These are phyloP conservation scores for Philopotamus ludificatus DNA, from an alignment of 1,140 invertebrate genomes.

Conservation along the genomic window DNA sequence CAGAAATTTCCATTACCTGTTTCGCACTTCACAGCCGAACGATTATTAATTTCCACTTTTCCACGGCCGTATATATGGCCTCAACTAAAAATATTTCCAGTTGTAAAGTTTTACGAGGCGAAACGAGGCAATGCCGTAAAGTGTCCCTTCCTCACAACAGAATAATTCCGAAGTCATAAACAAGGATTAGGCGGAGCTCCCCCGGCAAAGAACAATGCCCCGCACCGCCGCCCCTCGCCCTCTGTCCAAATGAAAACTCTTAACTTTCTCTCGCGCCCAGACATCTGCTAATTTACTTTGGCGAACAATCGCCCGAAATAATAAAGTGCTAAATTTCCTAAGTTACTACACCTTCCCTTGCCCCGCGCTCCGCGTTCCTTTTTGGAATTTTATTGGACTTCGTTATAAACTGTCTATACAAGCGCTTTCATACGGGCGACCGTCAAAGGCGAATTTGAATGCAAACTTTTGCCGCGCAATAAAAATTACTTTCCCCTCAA, in stretches of 20 bases:
- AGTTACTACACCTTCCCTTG: neutral
- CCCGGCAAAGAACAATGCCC: neutral
- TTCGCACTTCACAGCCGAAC: neutral
- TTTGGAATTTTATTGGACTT: neutral
- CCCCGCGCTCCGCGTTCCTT: no score
- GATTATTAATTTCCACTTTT: conserved; percentile 15
- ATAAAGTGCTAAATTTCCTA: conserved; percentile 1
- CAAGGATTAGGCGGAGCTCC: neutral
- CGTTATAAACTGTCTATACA: neutral
- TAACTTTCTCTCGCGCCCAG: neutral
- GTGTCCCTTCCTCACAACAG: conserved; percentile 1
- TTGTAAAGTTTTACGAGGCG: conserved; percentile 18
- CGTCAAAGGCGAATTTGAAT: neutral
- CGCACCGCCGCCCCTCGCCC: neutral
- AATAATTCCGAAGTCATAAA: conserved; percentile 7
- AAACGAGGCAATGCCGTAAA: conserved; percentile 3
- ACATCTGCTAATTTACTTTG: neutral
- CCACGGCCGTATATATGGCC: neutral
- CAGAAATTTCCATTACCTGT: neutral
- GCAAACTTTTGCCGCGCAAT: neutral
- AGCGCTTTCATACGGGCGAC: neutral
- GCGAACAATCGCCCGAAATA: neutral
- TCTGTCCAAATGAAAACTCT: neutral
- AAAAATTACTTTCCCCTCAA: neutral
- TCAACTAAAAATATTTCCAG: conserved; percentile 13